Base-by-base conservation (phyloP, 2,888 invertebrate genomes). In the Cerceris ruficornis region DNA sequence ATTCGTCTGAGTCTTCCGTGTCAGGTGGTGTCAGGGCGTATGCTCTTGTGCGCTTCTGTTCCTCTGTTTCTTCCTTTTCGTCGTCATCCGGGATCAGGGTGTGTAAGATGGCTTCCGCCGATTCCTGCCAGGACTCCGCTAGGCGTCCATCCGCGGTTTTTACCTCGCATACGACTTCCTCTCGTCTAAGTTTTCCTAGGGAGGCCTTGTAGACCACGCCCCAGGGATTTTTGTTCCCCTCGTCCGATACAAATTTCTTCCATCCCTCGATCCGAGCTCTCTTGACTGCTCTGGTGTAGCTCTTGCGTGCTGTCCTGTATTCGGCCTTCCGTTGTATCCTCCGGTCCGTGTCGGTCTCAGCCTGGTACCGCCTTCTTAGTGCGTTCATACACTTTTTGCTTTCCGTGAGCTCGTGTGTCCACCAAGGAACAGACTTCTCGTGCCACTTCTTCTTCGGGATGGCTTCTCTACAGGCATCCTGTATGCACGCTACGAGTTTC, bases 151-250 rank as follows among this genome's bases (percentile, higher is more conserved):
- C 8, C 17, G 49, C 39, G 4, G 6, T 6, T 6, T 6, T 39
- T 14, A n/a, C 14, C 9, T 17, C 14, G 6, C 5, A 28, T 2
- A 62, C 17, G 13, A 52, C 64, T 17, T 58, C 41, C 9, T 62
- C 62, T 2, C 49, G 14, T 9, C 8, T 28, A 0, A 52, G 0
- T n/a, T 65, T 58, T 1, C n/a, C 17, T 0, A 9, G 54, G 11
- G 17, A 17, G 0, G 42, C 2, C 41, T 28, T 59, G 11, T 71
- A 65, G 1, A 59, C 11, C 0, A 59, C n/a, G 0, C 65, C 65
- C 71, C 71, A 71, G 11, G 71, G 71, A 2, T 71, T 43, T 0
- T 7, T 2, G 39, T 65, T 65, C 0, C 71, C 65, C 2, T 64
- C 54, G 1, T 6, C 14, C 1, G 41, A 41, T 6, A 71, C 70